Evolutionary conservation across 2,888 invertebrate genomes (phyloP), one percentile per base, ranked within the genome.

Genomic region (Anaspis maculata): DNA sequence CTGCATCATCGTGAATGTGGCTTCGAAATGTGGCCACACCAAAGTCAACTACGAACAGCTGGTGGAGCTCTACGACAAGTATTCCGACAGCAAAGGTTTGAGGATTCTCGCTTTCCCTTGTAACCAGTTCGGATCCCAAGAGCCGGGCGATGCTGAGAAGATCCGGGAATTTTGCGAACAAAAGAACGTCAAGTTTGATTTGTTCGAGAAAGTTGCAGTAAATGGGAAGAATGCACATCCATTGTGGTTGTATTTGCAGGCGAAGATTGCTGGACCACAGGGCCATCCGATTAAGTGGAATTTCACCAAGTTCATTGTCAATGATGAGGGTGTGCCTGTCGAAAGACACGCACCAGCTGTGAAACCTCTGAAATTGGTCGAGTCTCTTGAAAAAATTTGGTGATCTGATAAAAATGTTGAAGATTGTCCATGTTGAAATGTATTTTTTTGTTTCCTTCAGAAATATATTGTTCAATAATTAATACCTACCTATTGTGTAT

Each of bases 201-300:
- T 84, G 21, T 85, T 83, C 41, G 76, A 77, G 38, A 84, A 82
- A 59, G 68, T 80, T 37, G 72, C 79, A 59, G 80, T 81, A 1
- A 81, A 81, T 47, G 79, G 79, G 6, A 72, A 74, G 13, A 61
- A 68, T 26, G 71, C 77, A 1, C 73, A 75, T 64, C 79, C 80
- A 1, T 49, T 81, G 30, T 81, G 76, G 76, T 77, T 76, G 42
- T 80, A 73, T 53, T 62, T 82, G 59, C 81, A 80, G 66, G 59
- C 67, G 39, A 68, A 70, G 42, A 62, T 71, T 48, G 65, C 66
- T 48, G 76, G 74, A 0, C 68, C 62, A 1, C 34, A 75, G 10
- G 72, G 71, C 0, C 69, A 82, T 59, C 75, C 76, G 42, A 85
- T 90, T 48, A 89, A 89, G 59, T 91, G 90, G 90, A 89, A 89